These are phyloP conservation scores for Pseudoatta argentina DNA, from an alignment of 1,140 invertebrate genomes.

Conservation along the genomic window DNA sequence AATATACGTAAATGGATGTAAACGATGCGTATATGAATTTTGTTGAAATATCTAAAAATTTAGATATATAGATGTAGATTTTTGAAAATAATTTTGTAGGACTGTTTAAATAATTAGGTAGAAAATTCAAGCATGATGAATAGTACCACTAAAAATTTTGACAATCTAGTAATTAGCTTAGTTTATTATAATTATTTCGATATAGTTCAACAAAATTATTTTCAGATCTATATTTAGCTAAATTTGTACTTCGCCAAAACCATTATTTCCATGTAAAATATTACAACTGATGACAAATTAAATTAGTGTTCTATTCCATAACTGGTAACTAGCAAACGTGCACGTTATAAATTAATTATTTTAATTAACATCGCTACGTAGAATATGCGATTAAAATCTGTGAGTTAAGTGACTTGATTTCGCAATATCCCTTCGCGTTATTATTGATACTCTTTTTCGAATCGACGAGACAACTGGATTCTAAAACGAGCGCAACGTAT, in stretches of 20 bases:
- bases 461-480: constrained; percentile 1
- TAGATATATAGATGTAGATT: too few relatives aligned
- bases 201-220: too few relatives aligned
- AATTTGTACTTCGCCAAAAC: too few relatives aligned
- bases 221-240: too few relatives aligned
- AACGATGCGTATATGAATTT: too few relatives aligned
- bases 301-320: neutral
- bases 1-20: neutral
- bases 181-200: too few relatives aligned
- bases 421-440: neutral
- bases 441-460: constrained; percentile 29
- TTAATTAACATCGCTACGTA: neutral
- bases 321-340: neutral
- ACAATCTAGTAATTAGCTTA: too few relatives aligned
- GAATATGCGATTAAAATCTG: neutral
- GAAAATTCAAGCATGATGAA: too few relatives aligned
- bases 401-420: neutral
- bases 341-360: constrained; percentile 1
- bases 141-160: too few relatives aligned
- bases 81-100: too few relatives aligned
- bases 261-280: neutral
- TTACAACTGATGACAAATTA: neutral
- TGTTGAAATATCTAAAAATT: too few relatives aligned
- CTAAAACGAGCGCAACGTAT: neutral
- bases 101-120: too few relatives aligned